Base-by-base conservation (phyloP, 2,113 vertebrate species). In the Serilophus lunatus region DNA sequence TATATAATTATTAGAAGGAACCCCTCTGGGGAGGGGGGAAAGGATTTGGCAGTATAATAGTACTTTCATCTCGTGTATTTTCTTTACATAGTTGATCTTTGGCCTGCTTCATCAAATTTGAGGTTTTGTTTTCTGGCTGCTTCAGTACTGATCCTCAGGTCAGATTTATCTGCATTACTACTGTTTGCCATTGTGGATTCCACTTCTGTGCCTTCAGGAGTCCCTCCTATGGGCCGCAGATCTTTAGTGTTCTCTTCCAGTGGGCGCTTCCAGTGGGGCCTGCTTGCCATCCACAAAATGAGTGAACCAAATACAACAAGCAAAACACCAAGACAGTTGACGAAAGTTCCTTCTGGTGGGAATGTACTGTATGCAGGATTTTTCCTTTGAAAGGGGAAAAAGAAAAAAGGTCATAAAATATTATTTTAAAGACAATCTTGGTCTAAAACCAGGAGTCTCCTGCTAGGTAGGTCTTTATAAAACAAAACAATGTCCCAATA, bases 281-380 rank as follows among this genome's bases (percentile, higher is more conserved):
- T 98, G 91, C 98, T 99, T 86, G 96, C 98, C 82, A 99, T 99
- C 99, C 99, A 99, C 85, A 99, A 94, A 92, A 99, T 95, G 16
- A 99, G 90, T 10, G 88, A 98, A 42, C 99, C 99, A 82, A 98
- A 99, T 60, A 98, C 35, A 35, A 98, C 88, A 50, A 99, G 95
- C 77, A 99, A 86, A 87, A 99, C 51, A 68, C 99, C 99, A 8
- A 99, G 97, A 57, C 97, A 92, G 35, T 99, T 99, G 86, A 98
- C 98, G 77, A 99, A 99, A 83, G 90, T 82, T 22, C 98, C 99
- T 96, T 99, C 99, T 85, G 99, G 97, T 26, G 99, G 99, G 8
- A 97, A 98, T 44, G 93, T 33, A 49, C 94, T 98, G 82, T 99
- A 99, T 23, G 60, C 2, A 92, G 93, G 84, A 10, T 7, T 16